Evolutionary conservation across 2,797 vertebrate genomes (phyloP).

Genomic region (Fringilla coelebs): DNA sequence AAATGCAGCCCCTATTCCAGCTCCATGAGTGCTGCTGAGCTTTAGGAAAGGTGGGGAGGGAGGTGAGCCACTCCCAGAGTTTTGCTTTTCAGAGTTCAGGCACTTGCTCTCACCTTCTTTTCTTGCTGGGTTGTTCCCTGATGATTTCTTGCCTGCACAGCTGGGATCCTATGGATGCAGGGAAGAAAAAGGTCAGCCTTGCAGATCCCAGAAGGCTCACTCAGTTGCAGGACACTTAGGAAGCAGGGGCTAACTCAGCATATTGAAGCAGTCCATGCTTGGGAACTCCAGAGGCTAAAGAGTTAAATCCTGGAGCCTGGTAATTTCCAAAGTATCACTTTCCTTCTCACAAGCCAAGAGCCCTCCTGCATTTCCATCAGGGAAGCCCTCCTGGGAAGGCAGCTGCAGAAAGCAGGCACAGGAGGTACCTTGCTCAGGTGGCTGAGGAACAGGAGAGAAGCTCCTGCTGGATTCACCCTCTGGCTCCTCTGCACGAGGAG

Average conservation of each 20-base stretch:
- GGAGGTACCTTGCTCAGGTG: conserved; percentile 2
- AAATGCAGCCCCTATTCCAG: conserved; percentile 58
- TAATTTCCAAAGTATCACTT: conserved; percentile 12
- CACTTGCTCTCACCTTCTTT: background rate
- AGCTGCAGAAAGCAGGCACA: conserved; percentile 16
- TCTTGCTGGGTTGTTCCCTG: background rate
- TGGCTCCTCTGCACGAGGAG: background rate
- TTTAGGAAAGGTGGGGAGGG: conserved; percentile 20
- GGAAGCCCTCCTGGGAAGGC: conserved; percentile 1
- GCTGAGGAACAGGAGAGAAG: background rate
- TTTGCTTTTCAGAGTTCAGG: background rate
- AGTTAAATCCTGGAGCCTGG: background rate
- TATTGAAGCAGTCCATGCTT: background rate
- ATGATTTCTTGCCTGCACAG: background rate
- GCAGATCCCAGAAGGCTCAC: background rate
- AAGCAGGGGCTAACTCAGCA: background rate
- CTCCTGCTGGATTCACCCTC: background rate
- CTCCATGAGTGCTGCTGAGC: conserved; percentile 21
- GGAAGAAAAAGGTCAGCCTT: background rate
- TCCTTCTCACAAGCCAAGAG: background rate
- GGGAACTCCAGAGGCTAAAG: background rate
- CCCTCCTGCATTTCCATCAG: background rate
- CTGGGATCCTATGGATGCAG: background rate
- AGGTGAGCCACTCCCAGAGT: background rate
- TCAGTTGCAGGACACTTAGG: background rate